Conservation (phyloP, 2,888 invertebrate genomes). For the Caenorhabditis sp. region DNA sequence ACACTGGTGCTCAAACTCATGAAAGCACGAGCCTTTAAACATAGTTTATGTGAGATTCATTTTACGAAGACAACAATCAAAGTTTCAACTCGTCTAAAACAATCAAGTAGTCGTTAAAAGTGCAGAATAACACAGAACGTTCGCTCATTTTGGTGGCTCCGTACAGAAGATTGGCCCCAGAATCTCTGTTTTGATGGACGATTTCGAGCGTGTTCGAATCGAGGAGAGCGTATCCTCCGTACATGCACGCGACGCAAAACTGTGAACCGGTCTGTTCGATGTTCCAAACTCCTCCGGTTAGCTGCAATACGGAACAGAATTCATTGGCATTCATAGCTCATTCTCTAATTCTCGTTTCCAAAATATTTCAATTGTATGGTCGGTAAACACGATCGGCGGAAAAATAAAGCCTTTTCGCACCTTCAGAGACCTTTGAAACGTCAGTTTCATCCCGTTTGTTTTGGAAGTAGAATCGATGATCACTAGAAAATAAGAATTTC, state of each 20-base stretch:
- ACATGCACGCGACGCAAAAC: slow-evolving; percentile 59
- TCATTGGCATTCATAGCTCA: not conserved
- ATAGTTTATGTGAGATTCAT: too few relatives aligned
- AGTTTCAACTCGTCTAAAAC: slow-evolving; percentile 42
- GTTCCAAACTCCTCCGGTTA: slow-evolving; percentile 64
- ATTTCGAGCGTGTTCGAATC: slow-evolving; percentile 33
- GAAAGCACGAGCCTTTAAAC: too few relatives aligned
- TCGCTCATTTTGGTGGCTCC: slow-evolving; percentile 46
- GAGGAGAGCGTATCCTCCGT: slow-evolving; percentile 59
- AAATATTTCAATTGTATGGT: not conserved
- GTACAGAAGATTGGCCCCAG: slow-evolving; percentile 58
- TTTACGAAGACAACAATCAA: too few relatives aligned
- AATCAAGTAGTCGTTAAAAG: slow-evolving; percentile 63
- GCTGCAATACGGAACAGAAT: slow-evolving; percentile 43
- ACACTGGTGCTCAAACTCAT: too few relatives aligned
- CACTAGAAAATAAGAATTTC: not conserved
- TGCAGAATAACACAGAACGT: slow-evolving; percentile 48
- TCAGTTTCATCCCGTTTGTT: not conserved
- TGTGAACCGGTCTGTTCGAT: slow-evolving; percentile 35
- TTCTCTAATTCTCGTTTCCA: too few relatives aligned
- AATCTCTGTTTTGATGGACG: slow-evolving; percentile 34
- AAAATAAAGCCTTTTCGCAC: slow-evolving; percentile 30
- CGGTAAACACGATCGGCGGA: slow-evolving; percentile 28
- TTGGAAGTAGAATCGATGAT: slow-evolving; percentile 22
- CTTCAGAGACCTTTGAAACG: slow-evolving; percentile 15